Conservation (phyloP, 2,888 invertebrate species). For the Timema cristinae region DNA sequence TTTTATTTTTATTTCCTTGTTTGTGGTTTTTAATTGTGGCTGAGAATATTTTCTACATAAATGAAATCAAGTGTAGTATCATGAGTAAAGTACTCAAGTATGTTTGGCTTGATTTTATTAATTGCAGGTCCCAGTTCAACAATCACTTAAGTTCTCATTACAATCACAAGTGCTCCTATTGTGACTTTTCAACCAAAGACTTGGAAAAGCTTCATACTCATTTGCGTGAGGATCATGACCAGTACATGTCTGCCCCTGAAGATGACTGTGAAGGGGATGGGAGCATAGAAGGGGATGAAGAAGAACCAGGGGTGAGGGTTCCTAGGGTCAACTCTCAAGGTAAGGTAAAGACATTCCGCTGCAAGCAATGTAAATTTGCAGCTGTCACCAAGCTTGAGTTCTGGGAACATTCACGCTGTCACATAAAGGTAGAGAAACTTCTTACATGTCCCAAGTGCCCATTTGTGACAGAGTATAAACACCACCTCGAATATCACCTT, state of each 20-base stretch:
- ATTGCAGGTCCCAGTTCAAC: conserved; percentile 45
- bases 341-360: conserved; percentile 83
- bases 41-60: too few relatives aligned
- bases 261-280: conserved; percentile 13
- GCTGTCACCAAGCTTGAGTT: conserved; percentile 85
- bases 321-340: conserved; percentile 72
- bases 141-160: conserved; percentile 55
- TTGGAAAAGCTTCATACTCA: conserved; percentile 50
- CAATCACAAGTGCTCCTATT: conserved; percentile 49
- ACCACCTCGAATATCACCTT: conserved; percentile 96
- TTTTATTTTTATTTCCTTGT: too few relatives aligned
- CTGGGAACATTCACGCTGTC: conserved; percentile 87
- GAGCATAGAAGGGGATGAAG: conserved; percentile 38
- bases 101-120: not conserved
- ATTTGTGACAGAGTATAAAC: conserved; percentile 98
- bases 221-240: conserved; percentile 51
- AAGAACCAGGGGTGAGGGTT: conserved; percentile 56
- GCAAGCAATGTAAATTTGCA: conserved; percentile 86
- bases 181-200: conserved; percentile 52
- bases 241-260: conserved; percentile 41
- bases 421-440: conserved; percentile 91
- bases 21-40: too few relatives aligned
- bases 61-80: too few relatives aligned
- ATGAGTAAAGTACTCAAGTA: too few relatives aligned
- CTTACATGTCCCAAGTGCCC: conserved; percentile 88